phyloP scores from a whole-genome alignment of 2,888 invertebrate species.

The Andrena flavipes region DNA sequence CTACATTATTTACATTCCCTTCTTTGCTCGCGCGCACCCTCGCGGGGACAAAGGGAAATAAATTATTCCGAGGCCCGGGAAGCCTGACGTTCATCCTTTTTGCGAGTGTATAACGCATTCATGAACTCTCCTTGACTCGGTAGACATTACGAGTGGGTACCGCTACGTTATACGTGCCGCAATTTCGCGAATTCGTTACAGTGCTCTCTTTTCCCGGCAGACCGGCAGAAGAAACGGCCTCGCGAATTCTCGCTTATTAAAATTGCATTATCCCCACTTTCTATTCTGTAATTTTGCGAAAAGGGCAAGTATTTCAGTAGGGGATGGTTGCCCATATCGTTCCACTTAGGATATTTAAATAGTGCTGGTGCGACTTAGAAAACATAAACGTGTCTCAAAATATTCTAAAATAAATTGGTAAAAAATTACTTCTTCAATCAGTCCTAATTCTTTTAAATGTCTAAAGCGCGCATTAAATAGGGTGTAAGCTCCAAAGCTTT shows the following conservation, averaged over 20 bases:
- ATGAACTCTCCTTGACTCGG: conserved; percentile 33
- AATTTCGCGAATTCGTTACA: conserved; percentile 21
- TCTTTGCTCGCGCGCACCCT: neutral
- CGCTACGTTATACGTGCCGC: conserved; percentile 12
- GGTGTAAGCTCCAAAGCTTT: too few species aligned
- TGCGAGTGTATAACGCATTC: conserved; percentile 33
- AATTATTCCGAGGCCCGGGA: neutral
- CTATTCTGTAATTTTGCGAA: neutral
- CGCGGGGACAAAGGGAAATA: neutral
- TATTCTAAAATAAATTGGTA: too few species aligned
- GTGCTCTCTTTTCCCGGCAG: neutral
- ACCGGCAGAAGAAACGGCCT: neutral
- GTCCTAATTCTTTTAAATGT: too few species aligned
- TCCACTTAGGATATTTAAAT: too few species aligned
- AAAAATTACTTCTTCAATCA: too few species aligned
- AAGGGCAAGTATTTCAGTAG: too few species aligned
- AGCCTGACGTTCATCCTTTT: neutral
- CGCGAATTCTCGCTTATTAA: conserved; percentile 22
- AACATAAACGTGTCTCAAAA: too few species aligned
- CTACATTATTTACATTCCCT: neutral
- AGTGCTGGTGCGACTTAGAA: too few species aligned
- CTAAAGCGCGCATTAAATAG: too few species aligned
- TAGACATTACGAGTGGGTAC: conserved; percentile 4
- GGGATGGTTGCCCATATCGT: too few species aligned
- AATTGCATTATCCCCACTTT: conserved; percentile 25